Evolutionary conservation across 2,888 invertebrate genomes (phyloP), one percentile per base, ranked within the genome.

Genomic region (Ypsolopha sequella): DNA sequence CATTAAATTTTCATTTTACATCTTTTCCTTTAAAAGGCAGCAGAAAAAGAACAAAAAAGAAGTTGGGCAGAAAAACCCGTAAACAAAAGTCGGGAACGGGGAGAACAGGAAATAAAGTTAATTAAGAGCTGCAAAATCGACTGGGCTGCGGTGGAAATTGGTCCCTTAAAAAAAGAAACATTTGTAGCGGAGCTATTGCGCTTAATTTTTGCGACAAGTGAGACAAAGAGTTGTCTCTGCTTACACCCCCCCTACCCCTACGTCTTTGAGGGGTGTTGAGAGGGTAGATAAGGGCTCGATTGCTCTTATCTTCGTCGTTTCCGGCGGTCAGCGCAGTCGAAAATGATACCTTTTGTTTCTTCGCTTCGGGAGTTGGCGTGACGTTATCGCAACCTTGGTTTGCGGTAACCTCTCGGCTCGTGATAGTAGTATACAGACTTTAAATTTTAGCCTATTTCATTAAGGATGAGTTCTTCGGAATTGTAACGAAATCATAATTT

Each of bases 131-230:
- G 80, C 78, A 80, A 84, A 86, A 86, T 85, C 85, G 85, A 84
- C 85, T 84, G 84, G 81, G 84, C 76, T 81, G 84, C 82, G 82
- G 85, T 84, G 81, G 78, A 85, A 85, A 85, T 85, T 85, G 82
- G 81, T 75, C 80, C 77, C 75, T 82, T 85, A 81, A 85, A 85
- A 84, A 51, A 81, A 78, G 81, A 82, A 80, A 82, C 82, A 84
- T 85, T 85, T 85, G 85, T 85, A 81, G 82, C 80, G 65, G 67
- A 77, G 80, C 78, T 80, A 82, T 82, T 84, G 82, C 82, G 82
- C 80, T 84, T 86, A 86, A 86, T 86, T 86, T 86, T 84, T 84
- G 85, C 80, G 86, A 85, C 85, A 84, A 85, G 84, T 81, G 82
- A 85, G 85, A 86, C 86, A 85, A 85, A 81, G 59, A 50, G 38